A percentile compares a stretch with the other conserved stretches of the same genome.
Conservation (phyloP, 2,797 vertebrate species). For the Cryptoprocta ferox region DNA sequence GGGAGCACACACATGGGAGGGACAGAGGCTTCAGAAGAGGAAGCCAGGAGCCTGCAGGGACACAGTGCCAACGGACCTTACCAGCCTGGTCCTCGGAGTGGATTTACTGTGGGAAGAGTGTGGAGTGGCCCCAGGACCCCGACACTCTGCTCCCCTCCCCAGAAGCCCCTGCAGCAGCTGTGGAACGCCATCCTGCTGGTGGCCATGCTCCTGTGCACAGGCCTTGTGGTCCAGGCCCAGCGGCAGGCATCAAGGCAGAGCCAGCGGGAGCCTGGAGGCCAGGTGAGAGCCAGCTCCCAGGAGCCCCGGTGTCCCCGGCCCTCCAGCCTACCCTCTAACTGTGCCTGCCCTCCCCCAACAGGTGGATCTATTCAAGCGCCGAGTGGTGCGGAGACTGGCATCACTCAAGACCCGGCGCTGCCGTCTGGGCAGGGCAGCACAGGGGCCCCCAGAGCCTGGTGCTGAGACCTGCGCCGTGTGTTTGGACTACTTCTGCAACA, state of each 20-base stretch:
- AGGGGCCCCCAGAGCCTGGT: slow-evolving; percentile 82
- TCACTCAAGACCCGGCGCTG: slow-evolving; percentile 92
- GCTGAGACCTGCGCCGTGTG: slow-evolving; percentile 94
- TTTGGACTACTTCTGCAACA: slow-evolving; percentile 94
- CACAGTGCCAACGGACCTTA: fast-evolving
- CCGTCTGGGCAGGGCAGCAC: slow-evolving; percentile 85
- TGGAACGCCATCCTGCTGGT: slow-evolving; percentile 96
- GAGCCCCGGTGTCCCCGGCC: fast-evolving
- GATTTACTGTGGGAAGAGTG: background rate
- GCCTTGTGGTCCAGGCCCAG: slow-evolving; percentile 95
- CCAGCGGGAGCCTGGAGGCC: slow-evolving; percentile 86
- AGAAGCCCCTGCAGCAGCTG: slow-evolving; percentile 97
- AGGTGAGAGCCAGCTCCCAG: slow-evolving; percentile 85
- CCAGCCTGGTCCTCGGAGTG: background rate
- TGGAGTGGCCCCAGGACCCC: background rate
- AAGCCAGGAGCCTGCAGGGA: background rate
- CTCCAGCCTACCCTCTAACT: background rate
- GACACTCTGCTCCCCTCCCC: background rate
- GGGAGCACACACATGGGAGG: background rate
- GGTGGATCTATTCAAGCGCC: slow-evolving; percentile 91
- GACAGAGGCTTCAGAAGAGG: background rate
- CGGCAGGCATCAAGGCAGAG: slow-evolving; percentile 90
- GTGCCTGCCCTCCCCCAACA: slow-evolving; percentile 67
- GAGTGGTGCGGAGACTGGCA: slow-evolving; percentile 88
- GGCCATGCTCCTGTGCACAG: slow-evolving; percentile 94